Base-by-base conservation (phyloP, 2,113 vertebrate genomes). In the Hepsetus odoe region DNA sequence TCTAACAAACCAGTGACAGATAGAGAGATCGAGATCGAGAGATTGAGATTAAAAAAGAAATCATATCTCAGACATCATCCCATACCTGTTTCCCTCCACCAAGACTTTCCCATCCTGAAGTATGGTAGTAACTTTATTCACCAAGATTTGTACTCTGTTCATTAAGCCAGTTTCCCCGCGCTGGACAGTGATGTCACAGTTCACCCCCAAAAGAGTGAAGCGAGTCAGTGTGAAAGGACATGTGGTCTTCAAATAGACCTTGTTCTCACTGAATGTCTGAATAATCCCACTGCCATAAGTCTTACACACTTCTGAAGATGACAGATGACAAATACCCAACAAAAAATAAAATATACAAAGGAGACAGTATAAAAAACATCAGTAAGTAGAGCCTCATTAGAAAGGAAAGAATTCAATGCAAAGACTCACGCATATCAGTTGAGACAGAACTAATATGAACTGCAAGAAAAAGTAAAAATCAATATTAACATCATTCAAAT, bases 201-300 rank as follows among this genome's bases (percentile, higher is more conserved):
- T 85, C 6, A 90, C 88, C 18, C 83, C 81, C 11, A 85, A 84
- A 79, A 90, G 85, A 32, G 81, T 89, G 85, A 93, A 91, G n/a
- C 38, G 86, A 1, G 85, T 84, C 69, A 93, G 67, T 5, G 76
- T 87, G 72, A 91, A 72, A 0, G 73, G 76, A 70, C 92, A 92
- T 46, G 85, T 73, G 26, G 92, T 87, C 5, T 76, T 82, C 46
- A 92, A 30, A 1, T 90, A 81, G 80, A 76, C 91, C 51, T n/a
- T 11, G 0, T 53, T 40, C 5, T 76, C 64, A 0, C 74, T 85
- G 76, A 91, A 92, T 1, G 89, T 77, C 76, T 86, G 70, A 51
- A 90, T 4, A 1, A 90, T 77, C 0, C 92, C 92, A 9, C 91
- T 93, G 82, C 91, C 89, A 0, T 85, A 91, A 0, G 88, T 92